Base-by-base conservation (phyloP, 2,888 invertebrate genomes). In the Gymnoscelis rufifasciata region DNA sequence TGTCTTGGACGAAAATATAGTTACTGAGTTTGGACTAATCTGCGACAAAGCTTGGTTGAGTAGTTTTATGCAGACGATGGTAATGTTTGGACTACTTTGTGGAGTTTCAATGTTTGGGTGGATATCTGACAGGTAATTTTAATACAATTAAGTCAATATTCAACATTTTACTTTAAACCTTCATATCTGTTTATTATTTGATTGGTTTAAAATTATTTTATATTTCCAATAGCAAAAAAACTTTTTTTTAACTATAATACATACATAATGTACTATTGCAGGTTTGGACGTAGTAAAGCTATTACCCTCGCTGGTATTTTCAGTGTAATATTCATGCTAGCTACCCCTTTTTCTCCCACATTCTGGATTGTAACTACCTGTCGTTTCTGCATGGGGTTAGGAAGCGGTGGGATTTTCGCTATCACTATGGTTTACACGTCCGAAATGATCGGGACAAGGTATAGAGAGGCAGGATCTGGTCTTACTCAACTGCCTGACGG, bases 331-430 rank as follows among this genome's bases (percentile, higher is more conserved):
- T 89, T 91, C 14, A 94, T 94, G 54, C 79, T 92, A 8, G 83
- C 87, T 0, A 90, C 92, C 10, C 90, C 93, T 0, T 83, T 92
- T 31, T 89, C 92, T 0, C 90, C 93, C 1, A 90, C 89, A 30
- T 80, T 66, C 47, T 77, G 75, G 74, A 62, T 59, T 0, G 92
- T 94, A 56, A 86, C 92, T 29, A 35, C 90, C 0, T 77, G 93
- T 39, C 60, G 94, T 53, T 92, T 94, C 61, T 68, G 93, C 8
- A 89, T 90, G 6, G 94, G 93, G 0, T 68, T 93, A 30, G 92
- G 93, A 1, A 92, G 93, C 3, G 94, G 94, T 30, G 95, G 95
- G 5, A 91, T 92, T 0, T 92, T 95, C 90, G 90, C 93, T 8
- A 54, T 71, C 3, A 66, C 70, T 8, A 44, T 71, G 14, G 74